These are phyloP conservation scores for Oncorhynchus keta DNA, from an alignment of 2,113 vertebrate species.

Conservation along the genomic window DNA sequence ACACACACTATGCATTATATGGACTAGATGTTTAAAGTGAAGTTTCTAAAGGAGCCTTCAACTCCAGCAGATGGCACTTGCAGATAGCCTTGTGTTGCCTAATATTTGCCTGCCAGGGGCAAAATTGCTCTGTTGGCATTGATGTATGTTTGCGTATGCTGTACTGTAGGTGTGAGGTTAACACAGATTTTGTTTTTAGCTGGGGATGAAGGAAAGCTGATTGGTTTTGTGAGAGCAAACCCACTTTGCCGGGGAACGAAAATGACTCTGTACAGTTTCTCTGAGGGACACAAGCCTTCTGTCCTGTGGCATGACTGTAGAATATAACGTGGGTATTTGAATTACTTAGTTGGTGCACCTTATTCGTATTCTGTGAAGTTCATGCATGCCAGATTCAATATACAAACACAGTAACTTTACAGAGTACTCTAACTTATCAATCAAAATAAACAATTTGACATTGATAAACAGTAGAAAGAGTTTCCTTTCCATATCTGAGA, in stretches of 20 bases:
- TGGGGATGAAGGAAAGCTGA: background rate
- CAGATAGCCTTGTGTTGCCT: constrained; percentile 47
- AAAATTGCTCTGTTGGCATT: constrained; percentile 32
- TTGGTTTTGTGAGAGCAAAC: constrained; percentile 1
- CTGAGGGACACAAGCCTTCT: no score
- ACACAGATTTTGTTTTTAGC: background rate
- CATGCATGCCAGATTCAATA: background rate
- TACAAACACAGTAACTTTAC: background rate
- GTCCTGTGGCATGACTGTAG: no score
- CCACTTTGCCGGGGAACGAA: background rate
- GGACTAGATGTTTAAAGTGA: constrained; percentile 10
- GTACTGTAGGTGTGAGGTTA: constrained; percentile 1
- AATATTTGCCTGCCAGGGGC: constrained; percentile 37
- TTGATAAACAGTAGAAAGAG: no score
- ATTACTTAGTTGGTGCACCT: no score
- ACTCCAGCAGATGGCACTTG: constrained; percentile 57
- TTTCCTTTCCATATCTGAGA: background rate
- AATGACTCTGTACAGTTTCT: no score
- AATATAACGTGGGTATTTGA: no score
- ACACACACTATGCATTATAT: background rate
- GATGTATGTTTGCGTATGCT: constrained; percentile 1
- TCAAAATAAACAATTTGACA: background rate
- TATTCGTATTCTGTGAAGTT: background rate
- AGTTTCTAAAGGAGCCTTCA: constrained; percentile 26
- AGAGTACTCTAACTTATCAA: no score